Evolutionary conservation across 2,888 invertebrate species (phyloP), one percentile per base, ranked within the genome.

Genomic region (Lasiommata megera): DNA sequence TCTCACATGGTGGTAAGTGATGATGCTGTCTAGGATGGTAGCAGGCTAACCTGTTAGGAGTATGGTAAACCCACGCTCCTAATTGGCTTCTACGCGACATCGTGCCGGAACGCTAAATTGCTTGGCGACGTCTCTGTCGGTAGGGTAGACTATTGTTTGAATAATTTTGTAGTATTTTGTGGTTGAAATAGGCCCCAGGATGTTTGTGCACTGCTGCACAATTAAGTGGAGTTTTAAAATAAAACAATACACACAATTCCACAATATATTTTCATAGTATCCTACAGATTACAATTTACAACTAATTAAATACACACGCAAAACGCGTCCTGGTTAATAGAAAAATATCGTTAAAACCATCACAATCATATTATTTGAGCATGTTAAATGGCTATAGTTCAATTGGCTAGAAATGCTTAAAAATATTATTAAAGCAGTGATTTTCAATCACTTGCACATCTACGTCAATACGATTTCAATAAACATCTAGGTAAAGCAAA

Each of bases 391-490:
- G 54, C 54, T 57, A 58, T 63, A 54, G 38, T 57, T 62, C 58
- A 62, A 63, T 62, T 59, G 56, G 65, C 75, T 79, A 77, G 63
- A 80, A 80, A 80, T 79, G 80, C 80, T 79, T 52, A 52, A 79
- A 76, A 70, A 34, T 65, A 71, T 69, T 71, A 69, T 70, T 74
- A 70, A 73, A 77, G 70, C 69, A 62, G 67, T 68, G 60, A 48
- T 58, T 54, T 46, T 44, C 28, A 65, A 62, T 61, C 61, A 60
- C 65, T 41, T 43, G 34, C 36, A 31, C 23, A 38, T 12, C 37
- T 52, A 50, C n/a, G 23, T 31, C 14, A 12, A 6, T 18, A 18
- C 5, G 17, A 40, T 17, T 18, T 18, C 2, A 9, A 9, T 6
- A 31, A 6, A 40, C 9, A 40, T 17, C 17, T 8, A 40, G 7